phyloP scores from a whole-genome alignment of 2,888 invertebrate species.

The Rugalucina vietnamica region DNA sequence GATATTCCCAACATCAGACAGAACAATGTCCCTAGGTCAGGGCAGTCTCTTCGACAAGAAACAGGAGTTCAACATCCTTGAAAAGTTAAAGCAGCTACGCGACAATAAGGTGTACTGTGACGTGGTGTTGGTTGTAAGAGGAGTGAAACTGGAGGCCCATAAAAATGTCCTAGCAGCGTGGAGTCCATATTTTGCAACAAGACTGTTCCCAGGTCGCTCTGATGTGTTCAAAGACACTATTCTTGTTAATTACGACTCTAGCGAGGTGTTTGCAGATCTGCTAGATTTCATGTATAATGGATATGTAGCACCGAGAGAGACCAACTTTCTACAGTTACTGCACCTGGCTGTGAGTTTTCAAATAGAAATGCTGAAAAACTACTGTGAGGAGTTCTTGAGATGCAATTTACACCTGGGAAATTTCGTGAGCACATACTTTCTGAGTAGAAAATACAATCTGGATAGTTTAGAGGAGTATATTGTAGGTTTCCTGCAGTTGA shows the following conservation, averaged over 20 bases:
- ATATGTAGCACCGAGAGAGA: conserved; percentile 86
- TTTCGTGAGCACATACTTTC: conserved; percentile 87
- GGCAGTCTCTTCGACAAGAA: conserved; percentile 50
- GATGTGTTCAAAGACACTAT: conserved; percentile 62
- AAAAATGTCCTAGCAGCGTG: conserved; percentile 87
- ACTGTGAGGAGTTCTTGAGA: conserved; percentile 88
- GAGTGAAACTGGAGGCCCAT: conserved; percentile 87
- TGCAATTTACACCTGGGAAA: conserved; percentile 87
- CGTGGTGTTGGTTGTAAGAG: conserved; percentile 87
- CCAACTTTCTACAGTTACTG: conserved; percentile 87
- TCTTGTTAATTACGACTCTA: conserved; percentile 83
- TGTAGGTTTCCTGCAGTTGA: conserved; percentile 85
- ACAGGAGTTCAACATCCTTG: conserved; percentile 63
- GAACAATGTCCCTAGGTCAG: not conserved
- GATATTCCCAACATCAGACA: conserved; percentile 14
- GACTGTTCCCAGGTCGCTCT: conserved; percentile 57
- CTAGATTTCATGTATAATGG: conserved; percentile 89
- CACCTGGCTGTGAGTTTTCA: conserved; percentile 88
- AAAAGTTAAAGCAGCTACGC: conserved; percentile 78
- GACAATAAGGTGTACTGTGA: conserved; percentile 87
- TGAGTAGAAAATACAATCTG: conserved; percentile 87
- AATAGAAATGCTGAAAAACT: conserved; percentile 86
- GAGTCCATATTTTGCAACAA: conserved; percentile 87
- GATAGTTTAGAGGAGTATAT: conserved; percentile 86
- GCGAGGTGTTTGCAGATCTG: conserved; percentile 86